These are phyloP conservation scores for Pyrrhura leucotis DNA, from an alignment of 2,797 vertebrate species.

Conservation along the genomic window DNA sequence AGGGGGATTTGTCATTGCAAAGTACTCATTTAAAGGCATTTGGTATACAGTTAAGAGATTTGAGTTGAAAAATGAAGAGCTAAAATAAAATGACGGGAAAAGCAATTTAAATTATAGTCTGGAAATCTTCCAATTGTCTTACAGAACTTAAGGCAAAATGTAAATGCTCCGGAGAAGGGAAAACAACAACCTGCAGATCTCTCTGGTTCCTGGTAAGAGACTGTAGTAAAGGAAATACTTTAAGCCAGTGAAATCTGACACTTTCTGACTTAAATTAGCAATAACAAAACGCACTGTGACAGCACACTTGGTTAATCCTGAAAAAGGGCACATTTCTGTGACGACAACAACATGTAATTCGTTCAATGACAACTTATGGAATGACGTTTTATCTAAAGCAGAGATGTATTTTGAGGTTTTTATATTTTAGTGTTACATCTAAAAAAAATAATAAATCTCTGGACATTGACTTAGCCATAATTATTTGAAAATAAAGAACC, in stretches of 20 bases:
- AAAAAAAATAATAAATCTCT: background rate
- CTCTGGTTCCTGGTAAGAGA: background rate
- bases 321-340: slow-evolving; percentile 8
- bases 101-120: background rate
- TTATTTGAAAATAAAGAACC: background rate
- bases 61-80: background rate
- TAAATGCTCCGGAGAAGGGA: background rate
- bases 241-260: background rate
- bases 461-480: background rate
- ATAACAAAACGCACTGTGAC: background rate
- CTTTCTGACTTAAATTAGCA: background rate
- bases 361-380: background rate
- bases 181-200: background rate
- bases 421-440: background rate
- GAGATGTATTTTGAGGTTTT: background rate
- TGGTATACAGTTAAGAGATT: background rate
- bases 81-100: background rate
- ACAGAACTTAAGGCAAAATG: background rate
- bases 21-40: background rate
- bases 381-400: background rate
- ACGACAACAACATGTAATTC: background rate
- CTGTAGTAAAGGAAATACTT: background rate
- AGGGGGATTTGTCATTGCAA: background rate
- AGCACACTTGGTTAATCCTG: background rate
- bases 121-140: background rate